Percentiles rank a stretch among this genome's conserved stretches.
These are phyloP conservation scores for Cephalopachus bancanus DNA, from an alignment of 2,797 vertebrate species.

Conservation along the genomic window DNA sequence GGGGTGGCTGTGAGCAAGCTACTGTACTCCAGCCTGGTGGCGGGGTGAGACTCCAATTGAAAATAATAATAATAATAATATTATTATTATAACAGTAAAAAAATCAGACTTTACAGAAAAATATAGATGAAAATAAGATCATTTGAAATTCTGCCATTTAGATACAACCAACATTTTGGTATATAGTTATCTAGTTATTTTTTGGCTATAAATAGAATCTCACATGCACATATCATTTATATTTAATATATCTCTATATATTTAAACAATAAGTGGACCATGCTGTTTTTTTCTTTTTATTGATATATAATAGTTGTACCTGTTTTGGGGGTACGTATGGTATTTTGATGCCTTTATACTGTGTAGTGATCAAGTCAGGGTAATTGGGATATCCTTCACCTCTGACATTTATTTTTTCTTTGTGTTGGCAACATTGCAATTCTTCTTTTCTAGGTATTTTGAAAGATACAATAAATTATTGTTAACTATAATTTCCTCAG, in stretches of 20 bases:
- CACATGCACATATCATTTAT: background rate
- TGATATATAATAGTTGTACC: background rate
- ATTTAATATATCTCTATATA: background rate
- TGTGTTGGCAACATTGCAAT: background rate
- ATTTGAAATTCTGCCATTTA: conserved; percentile 38
- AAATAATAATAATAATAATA: no score
- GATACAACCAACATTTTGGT: conserved; percentile 13
- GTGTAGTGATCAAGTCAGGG: background rate
- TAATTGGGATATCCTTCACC: background rate
- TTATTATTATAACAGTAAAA: no score
- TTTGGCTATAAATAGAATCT: conserved; percentile 31
- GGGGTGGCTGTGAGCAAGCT: no score
- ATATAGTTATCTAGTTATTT: conserved; percentile 5
- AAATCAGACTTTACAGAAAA: background rate
- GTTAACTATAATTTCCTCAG: background rate
- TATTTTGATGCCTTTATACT: background rate
- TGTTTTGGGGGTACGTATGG: background rate
- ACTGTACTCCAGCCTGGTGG: no score
- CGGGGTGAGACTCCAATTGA: no score
- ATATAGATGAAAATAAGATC: conserved; percentile 2
- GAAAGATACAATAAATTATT: background rate
- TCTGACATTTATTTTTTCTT: background rate
- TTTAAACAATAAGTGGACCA: background rate
- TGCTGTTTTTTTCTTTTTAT: background rate
- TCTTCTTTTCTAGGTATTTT: background rate